phyloP scores from a whole-genome alignment of 1,140 invertebrate species.

The Drosophila bocqueti region DNA sequence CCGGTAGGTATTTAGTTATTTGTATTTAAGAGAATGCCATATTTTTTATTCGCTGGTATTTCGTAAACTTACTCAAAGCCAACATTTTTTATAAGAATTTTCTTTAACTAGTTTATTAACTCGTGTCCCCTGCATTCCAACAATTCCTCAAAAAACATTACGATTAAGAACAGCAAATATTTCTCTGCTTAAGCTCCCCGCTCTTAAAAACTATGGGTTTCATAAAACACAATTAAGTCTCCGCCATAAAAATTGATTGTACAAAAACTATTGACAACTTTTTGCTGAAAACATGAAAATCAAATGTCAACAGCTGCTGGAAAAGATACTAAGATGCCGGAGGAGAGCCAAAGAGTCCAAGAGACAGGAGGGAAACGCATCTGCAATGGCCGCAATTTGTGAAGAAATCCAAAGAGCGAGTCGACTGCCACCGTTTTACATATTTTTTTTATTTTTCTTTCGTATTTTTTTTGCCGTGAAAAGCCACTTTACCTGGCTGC shows the following conservation, averaged over 20 bases:
- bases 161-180: conserved; percentile 4
- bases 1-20: not conserved
- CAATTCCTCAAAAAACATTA: not conserved
- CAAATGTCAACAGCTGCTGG: conserved; percentile 21
- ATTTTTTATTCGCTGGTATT: not conserved
- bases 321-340: not conserved
- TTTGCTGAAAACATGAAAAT: conserved; percentile 22
- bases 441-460: conserved; percentile 15
- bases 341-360: not conserved
- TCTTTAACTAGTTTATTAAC: not conserved
- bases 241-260: conserved; percentile 38
- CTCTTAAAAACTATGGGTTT: conserved; percentile 11
- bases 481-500: conserved; percentile 33
- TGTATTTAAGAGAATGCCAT: not conserved
- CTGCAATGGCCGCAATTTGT: conserved; percentile 57
- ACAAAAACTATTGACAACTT: conserved; percentile 44
- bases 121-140: conserved; percentile 2
- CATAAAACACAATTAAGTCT: conserved; percentile 28
- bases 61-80: not conserved
- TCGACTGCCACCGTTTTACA: conserved; percentile 20
- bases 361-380: conserved; percentile 28
- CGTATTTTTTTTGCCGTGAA: conserved; percentile 37
- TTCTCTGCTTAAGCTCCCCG: not conserved
- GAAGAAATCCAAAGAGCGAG: conserved; percentile 48
- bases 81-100: not conserved